phyloP scores from a whole-genome alignment of 2,797 vertebrate species.

The Leptoclinus maculatus region DNA sequence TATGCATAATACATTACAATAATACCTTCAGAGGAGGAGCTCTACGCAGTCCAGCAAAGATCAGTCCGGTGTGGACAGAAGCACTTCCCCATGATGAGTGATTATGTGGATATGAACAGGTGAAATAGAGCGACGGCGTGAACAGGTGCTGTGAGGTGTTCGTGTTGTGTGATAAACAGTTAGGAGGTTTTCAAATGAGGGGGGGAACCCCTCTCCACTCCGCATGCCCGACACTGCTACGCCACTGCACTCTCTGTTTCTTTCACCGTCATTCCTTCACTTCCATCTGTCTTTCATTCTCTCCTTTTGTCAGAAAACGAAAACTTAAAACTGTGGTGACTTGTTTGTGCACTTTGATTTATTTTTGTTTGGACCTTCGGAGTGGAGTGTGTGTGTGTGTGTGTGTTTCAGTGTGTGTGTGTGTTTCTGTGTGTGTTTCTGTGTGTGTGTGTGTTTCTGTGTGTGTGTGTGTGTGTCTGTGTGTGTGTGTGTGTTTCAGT shows the following conservation, averaged over 20 bases:
- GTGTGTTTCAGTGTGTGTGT: conserved; percentile 22
- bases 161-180: conserved; percentile 66
- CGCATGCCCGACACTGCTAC: conserved; percentile 35
- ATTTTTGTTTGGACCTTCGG: conserved; percentile 31
- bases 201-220: conserved; percentile 46
- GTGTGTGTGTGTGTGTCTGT: conserved; percentile 8
- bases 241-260: conserved; percentile 33
- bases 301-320: conserved; percentile 31
- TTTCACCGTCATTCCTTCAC: conserved; percentile 39
- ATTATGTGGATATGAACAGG: too few relatives aligned
- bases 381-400: conserved; percentile 9
- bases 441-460: too few relatives aligned
- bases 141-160: neutral
- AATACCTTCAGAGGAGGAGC: neutral
- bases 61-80: neutral
- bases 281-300: conserved; percentile 66
- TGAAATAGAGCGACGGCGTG: neutral
- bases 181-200: conserved; percentile 71
- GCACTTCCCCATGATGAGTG: neutral
- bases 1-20: neutral
- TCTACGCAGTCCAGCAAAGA: neutral
- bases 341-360: conserved; percentile 37
- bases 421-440: too few relatives aligned
- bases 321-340: conserved; percentile 42
- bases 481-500: conserved; percentile 9